Base-by-base conservation (phyloP, 2,113 vertebrate genomes). In the Elachura formosa region DNA sequence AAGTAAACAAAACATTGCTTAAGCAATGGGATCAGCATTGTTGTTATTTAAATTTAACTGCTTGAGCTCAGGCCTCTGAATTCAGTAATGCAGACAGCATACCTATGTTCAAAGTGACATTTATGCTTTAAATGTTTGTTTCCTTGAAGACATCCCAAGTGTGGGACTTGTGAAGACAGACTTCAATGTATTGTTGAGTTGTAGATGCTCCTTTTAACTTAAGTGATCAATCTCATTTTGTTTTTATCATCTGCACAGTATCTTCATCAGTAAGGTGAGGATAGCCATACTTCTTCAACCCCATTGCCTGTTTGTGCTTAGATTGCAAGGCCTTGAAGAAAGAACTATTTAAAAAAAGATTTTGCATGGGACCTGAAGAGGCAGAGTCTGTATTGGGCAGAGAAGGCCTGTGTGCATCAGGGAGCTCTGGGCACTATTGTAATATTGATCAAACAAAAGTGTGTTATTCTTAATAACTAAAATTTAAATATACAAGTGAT, bases 151-250 rank as follows among this genome's bases (percentile, higher is more conserved):
- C 15, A 17, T 62, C 41, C 31, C 3, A 13, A 24, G 8, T 67
- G 17, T 45, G 49, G 31, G 29, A 49, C 54, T 73, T 87, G 34
- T 26, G 45, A 73, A 40, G 48, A 68, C 25, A 77, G 20, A 84
- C 59, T 18, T 81, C 49, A 49, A 2, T 63, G 33, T n/a, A 62
- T 25, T 49, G 12, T 46, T 72, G 38, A 4, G 14, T 24, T 58
- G 24, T 29, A 45, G 31, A 33, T 74, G 17, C 45, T 81, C 19
- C 8, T 41, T 3, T 55, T 63, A n/a, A 15, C 25, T 78, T 54
- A 17, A 43, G 29, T 8, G 51, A 38, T 71, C 0, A 0, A 59
- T 68, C 29, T 72, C 5, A 38, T 66, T 64, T 59, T 1, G 2
- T 73, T 54, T n/a, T 12, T 63, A 40, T 63, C 11, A 62, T 33